Conservation (phyloP, 92 coral and sea anemone species). For the Ricordea florida region DNA sequence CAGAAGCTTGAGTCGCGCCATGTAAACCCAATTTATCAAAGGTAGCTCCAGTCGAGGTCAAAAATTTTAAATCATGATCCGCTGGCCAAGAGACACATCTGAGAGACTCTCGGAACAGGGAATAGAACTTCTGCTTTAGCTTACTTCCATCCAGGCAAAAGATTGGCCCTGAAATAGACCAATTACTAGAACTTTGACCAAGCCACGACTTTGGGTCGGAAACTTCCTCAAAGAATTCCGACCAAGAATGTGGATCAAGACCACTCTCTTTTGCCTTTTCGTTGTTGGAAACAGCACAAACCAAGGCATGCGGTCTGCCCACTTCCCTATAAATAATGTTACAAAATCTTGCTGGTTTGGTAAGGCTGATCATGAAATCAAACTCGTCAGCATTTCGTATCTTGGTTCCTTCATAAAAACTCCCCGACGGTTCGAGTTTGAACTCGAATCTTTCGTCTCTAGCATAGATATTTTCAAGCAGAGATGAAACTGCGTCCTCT, state of each 20-base stretch:
- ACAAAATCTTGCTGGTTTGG: not conserved
- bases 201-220: not conserved
- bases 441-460: constrained; percentile 4
- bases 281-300: not conserved
- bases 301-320: not conserved
- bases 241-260: not conserved
- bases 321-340: not conserved
- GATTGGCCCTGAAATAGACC: not conserved
- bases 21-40: constrained; percentile 4
- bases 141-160: constrained; percentile 1
- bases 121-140: constrained; percentile 24
- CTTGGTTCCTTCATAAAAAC: constrained; percentile 36
- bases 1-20: constrained; percentile 1
- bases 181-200: not conserved
- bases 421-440: constrained; percentile 1
- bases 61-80: not conserved
- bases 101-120: constrained; percentile 20
- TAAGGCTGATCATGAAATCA: constrained; percentile 16
- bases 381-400: constrained; percentile 6
- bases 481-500: constrained; percentile 12
- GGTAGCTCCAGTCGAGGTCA: constrained; percentile 1
- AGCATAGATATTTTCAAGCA: not conserved
- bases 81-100: constrained; percentile 20
- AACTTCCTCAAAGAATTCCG: not conserved
- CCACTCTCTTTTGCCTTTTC: not conserved